phyloP scores from a whole-genome alignment of 2,797 vertebrate species.

The Lepus oiostolus region DNA sequence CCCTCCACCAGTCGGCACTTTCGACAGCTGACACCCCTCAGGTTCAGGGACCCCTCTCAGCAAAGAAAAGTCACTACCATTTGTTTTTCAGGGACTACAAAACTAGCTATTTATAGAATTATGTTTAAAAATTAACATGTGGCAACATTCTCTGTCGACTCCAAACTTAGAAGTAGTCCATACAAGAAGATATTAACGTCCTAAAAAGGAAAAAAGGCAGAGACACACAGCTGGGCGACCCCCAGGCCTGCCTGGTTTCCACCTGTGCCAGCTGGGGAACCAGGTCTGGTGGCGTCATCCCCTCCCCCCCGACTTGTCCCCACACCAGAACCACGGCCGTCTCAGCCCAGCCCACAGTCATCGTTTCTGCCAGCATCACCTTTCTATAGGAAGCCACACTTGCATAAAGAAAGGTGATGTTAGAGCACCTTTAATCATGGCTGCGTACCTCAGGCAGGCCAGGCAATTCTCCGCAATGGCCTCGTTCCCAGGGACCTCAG shows the following conservation, averaged over 20 bases:
- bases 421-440: not conserved
- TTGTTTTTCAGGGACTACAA: not conserved
- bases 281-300: not conserved
- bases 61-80: not conserved
- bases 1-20: not conserved
- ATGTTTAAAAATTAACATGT: not conserved
- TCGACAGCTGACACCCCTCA: not conserved
- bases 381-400: not conserved
- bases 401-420: not conserved
- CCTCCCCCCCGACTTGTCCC: not conserved
- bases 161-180: not conserved
- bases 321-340: not conserved
- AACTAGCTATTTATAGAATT: not conserved
- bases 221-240: not conserved
- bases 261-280: no score
- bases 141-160: not conserved
- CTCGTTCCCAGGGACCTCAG: not conserved
- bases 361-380: not conserved
- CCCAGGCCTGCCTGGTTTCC: no score
- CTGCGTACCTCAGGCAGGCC: not conserved
- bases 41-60: not conserved
- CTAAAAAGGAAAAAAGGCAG: not conserved
- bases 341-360: not conserved
- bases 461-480: not conserved
- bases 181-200: not conserved